Conservation (phyloP, 1,140 invertebrate genomes). For the Yoshiicerus persimilis region DNA sequence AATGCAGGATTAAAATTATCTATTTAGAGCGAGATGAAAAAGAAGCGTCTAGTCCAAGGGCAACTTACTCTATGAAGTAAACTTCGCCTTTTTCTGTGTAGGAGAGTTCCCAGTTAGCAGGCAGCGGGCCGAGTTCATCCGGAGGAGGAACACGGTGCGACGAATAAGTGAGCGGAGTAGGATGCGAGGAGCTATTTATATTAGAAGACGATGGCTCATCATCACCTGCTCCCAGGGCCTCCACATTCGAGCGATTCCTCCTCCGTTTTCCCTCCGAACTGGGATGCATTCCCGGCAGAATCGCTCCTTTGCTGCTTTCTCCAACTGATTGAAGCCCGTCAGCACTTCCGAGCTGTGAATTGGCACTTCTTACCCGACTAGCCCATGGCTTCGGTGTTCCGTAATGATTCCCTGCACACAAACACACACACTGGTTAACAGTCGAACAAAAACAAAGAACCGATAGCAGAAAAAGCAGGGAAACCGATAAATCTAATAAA, state of each 20-base stretch:
- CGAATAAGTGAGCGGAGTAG: slow-evolving; percentile 31
- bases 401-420: slow-evolving; percentile 60
- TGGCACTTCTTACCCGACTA: slow-evolving; percentile 34
- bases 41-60: background rate
- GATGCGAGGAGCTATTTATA: slow-evolving; percentile 19
- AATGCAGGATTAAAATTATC: background rate
- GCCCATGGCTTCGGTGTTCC: slow-evolving; percentile 59
- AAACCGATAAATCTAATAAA: background rate
- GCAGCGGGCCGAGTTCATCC: slow-evolving; percentile 81
- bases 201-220: slow-evolving; percentile 42
- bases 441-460: background rate
- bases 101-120: slow-evolving; percentile 95
- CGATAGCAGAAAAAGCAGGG: background rate
- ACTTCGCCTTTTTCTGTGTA: slow-evolving; percentile 94
- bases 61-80: slow-evolving; percentile 95
- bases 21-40: background rate
- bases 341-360: background rate
- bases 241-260: slow-evolving; percentile 62
- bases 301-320: slow-evolving; percentile 44
- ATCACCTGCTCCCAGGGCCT: slow-evolving; percentile 52
- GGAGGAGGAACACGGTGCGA: slow-evolving; percentile 44
- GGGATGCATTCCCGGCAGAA: slow-evolving; percentile 60
- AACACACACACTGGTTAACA: slow-evolving; percentile 15
- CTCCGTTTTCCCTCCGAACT: slow-evolving; percentile 62
- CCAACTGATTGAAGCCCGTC: slow-evolving; percentile 27